A percentile compares a stretch with the other conserved stretches of the same genome.
phyloP scores from a whole-genome alignment of 2,888 invertebrate species.

The Cylloceria caligata region DNA sequence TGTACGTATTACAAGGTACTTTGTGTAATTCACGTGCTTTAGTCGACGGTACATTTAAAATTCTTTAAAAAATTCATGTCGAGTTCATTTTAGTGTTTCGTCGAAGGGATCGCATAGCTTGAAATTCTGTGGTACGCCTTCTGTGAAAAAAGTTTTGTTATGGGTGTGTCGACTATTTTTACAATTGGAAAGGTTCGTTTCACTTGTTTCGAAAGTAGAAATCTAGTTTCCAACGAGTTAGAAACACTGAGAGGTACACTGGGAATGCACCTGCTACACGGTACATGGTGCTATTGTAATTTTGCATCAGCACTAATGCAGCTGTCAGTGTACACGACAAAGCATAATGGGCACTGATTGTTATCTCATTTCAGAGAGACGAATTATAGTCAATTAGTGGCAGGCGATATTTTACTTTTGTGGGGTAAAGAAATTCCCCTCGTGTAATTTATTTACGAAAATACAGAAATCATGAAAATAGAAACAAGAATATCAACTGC shows the following conservation, averaged over 20 bases:
- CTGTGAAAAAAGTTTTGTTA: background rate
- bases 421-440: background rate
- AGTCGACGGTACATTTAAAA: constrained; percentile 53
- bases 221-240: background rate
- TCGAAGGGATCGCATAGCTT: background rate
- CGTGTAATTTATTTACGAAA: background rate
- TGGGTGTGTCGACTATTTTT: constrained; percentile 11
- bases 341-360: constrained; percentile 51
- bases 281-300: constrained; percentile 5
- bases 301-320: constrained; percentile 39
- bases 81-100: background rate
- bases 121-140: background rate
- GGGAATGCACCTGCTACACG: background rate
- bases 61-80: constrained; percentile 59
- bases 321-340: constrained; percentile 42
- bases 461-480: background rate
- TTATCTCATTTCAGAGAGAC: constrained; percentile 62
- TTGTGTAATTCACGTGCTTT: constrained; percentile 54
- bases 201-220: constrained; percentile 4
- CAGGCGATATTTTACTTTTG: constrained; percentile 26
- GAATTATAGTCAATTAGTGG: constrained; percentile 61
- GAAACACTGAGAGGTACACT: background rate
- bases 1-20: constrained; percentile 52
- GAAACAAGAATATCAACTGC: background rate
- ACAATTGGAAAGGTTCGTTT: constrained; percentile 1